phyloP scores from a whole-genome alignment of 92 coral and sea anemone genomes.

The Phenganax marumi region DNA sequence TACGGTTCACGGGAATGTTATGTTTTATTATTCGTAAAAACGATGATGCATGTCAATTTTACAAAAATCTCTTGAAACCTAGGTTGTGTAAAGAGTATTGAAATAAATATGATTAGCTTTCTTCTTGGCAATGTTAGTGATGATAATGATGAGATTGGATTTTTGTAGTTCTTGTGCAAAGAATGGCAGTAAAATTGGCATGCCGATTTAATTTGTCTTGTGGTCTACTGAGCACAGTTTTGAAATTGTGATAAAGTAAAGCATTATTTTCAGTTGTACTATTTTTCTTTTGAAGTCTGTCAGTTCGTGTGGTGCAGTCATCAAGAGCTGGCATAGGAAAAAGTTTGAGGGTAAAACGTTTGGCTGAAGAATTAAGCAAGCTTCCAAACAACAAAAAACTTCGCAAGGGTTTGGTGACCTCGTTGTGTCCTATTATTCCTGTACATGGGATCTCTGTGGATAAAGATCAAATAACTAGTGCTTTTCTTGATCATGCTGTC shows the following conservation, averaged over 20 bases:
- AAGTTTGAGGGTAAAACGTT: slow-evolving; percentile 67
- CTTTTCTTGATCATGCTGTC: slow-evolving; percentile 66
- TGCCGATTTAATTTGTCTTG: not conserved
- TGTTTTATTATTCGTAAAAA: no score
- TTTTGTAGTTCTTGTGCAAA: no score
- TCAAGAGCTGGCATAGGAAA: slow-evolving; percentile 83
- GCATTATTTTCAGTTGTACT: not conserved
- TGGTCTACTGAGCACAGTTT: not conserved
- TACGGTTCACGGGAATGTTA: no score
- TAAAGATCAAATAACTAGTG: slow-evolving; percentile 55
- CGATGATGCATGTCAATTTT: no score
- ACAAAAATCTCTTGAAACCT: no score
- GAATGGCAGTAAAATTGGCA: no score
- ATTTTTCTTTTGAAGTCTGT: slow-evolving; percentile 50
- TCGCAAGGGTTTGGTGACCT: slow-evolving; percentile 47
- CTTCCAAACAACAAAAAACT: slow-evolving; percentile 63
- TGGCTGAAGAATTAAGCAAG: slow-evolving; percentile 49
- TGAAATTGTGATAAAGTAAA: not conserved
- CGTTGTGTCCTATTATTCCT: slow-evolving; percentile 65
- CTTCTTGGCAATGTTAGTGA: no score
- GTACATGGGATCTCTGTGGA: slow-evolving; percentile 72
- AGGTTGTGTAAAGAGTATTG: no score
- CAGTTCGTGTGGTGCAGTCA: slow-evolving; percentile 72
- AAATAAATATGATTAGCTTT: no score
- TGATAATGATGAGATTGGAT: no score